Evolutionary conservation across 2,888 invertebrate genomes (phyloP).

Genomic region (Acleris holmiana): DNA sequence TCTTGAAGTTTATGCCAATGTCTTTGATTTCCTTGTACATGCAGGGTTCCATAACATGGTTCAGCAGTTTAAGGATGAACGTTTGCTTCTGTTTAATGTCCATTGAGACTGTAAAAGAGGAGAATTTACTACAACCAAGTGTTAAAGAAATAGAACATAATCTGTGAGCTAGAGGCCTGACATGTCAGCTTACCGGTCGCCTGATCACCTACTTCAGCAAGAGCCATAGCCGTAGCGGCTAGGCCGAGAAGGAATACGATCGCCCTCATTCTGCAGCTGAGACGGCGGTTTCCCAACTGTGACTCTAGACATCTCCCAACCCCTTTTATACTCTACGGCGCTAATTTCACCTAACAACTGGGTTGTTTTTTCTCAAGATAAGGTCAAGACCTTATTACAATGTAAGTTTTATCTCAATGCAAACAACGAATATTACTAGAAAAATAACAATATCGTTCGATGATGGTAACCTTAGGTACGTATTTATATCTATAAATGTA

Average conservation of each 20-base stretch:
- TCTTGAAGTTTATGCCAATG: conserved; percentile 67
- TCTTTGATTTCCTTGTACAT: conserved; percentile 77
- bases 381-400: conserved; percentile 2
- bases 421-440: no score
- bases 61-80: conserved; percentile 77
- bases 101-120: conserved; percentile 61
- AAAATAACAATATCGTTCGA: no score
- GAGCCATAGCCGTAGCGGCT: conserved; percentile 66
- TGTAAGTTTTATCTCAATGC: no score
- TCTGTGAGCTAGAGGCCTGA: no score
- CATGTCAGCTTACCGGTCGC: background rate
- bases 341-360: conserved; percentile 34
- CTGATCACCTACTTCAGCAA: conserved; percentile 57
- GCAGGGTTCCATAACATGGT: conserved; percentile 76
- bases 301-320: conserved; percentile 32
- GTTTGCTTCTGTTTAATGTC: conserved; percentile 75
- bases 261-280: conserved; percentile 69
- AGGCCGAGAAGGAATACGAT: conserved; percentile 62
- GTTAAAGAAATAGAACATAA: no score
- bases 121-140: conserved; percentile 4
- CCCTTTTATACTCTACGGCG: conserved; percentile 54
- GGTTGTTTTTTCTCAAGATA: conserved; percentile 33
- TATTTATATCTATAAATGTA: no score
- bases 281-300: conserved; percentile 64
- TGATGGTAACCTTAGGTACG: no score